phyloP scores from a whole-genome alignment of 2,113 vertebrate genomes.

The Microcebus ravelobensis region DNA sequence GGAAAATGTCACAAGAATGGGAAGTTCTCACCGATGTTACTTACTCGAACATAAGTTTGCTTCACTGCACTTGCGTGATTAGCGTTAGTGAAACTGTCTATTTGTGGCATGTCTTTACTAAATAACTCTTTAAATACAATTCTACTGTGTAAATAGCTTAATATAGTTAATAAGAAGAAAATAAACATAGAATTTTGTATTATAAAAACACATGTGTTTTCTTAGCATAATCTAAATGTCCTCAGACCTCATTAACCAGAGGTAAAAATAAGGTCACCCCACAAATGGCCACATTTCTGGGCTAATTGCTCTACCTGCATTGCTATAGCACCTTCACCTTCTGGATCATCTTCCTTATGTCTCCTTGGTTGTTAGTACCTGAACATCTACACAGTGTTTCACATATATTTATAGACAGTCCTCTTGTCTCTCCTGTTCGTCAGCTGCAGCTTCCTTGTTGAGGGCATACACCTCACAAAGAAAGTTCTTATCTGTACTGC shows the following conservation, averaged over 20 bases:
- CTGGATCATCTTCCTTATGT: background rate
- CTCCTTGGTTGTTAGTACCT: background rate
- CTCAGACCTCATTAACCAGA: background rate
- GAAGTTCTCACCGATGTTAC: slow-evolving; percentile 68
- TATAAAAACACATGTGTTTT: background rate
- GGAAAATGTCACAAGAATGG: slow-evolving; percentile 73
- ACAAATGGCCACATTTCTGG: background rate
- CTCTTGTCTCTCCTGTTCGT: background rate
- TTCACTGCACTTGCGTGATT: slow-evolving; percentile 49
- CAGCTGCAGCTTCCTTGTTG: background rate
- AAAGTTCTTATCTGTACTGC: background rate
- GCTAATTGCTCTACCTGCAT: background rate
- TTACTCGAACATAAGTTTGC: slow-evolving; percentile 50
- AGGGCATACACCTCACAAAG: background rate
- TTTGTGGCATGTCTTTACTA: slow-evolving; percentile 45
- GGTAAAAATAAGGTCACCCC: background rate
- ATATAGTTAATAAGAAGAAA: slow-evolving; percentile 43
- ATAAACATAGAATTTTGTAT: slow-evolving; percentile 36
- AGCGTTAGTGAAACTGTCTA: slow-evolving; percentile 49
- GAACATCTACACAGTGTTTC: background rate
- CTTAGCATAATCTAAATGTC: background rate
- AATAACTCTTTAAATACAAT: slow-evolving; percentile 49
- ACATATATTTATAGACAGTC: background rate
- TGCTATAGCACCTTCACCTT: background rate
- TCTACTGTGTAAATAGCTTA: slow-evolving; percentile 41